Conservation (phyloP, 2,888 invertebrate species). For the Tridacna gigas region DNA sequence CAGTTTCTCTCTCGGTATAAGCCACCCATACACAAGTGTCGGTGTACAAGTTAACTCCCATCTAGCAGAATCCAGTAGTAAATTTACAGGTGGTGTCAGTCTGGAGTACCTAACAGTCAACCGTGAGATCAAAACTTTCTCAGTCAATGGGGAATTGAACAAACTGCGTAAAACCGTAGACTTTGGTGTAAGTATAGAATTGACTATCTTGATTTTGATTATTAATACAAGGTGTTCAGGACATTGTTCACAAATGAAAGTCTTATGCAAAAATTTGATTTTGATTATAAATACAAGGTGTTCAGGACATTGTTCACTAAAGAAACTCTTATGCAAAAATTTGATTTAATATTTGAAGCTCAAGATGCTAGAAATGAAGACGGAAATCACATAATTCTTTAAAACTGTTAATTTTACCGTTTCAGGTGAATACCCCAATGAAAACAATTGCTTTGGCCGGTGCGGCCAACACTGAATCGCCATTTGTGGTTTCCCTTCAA, state of each 20-base stretch:
- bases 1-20: slow-evolving; percentile 67
- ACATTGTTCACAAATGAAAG: not conserved
- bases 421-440: slow-evolving; percentile 69
- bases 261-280: too few relatives aligned
- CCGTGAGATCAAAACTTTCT: slow-evolving; percentile 65
- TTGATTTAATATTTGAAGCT: too few relatives aligned
- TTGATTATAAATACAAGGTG: too few relatives aligned
- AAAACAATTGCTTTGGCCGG: slow-evolving; percentile 69
- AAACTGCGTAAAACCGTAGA: slow-evolving; percentile 62
- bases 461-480: slow-evolving; percentile 52
- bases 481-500: slow-evolving; percentile 60
- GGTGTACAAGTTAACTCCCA: slow-evolving; percentile 71
- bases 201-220: not conserved
- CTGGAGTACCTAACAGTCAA: slow-evolving; percentile 71
- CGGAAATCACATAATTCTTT: too few relatives aligned
- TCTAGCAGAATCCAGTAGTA: slow-evolving; percentile 63
- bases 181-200: slow-evolving; percentile 65
- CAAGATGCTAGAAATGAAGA: too few relatives aligned
- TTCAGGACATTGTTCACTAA: too few relatives aligned
- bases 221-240: not conserved
- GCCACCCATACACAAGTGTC: slow-evolving; percentile 74
- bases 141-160: slow-evolving; percentile 69
- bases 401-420: not conserved
- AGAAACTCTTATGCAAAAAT: too few relatives aligned
- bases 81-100: slow-evolving; percentile 62